phyloP scores from a whole-genome alignment of 2,797 vertebrate genomes.

The Danionella dracula region DNA sequence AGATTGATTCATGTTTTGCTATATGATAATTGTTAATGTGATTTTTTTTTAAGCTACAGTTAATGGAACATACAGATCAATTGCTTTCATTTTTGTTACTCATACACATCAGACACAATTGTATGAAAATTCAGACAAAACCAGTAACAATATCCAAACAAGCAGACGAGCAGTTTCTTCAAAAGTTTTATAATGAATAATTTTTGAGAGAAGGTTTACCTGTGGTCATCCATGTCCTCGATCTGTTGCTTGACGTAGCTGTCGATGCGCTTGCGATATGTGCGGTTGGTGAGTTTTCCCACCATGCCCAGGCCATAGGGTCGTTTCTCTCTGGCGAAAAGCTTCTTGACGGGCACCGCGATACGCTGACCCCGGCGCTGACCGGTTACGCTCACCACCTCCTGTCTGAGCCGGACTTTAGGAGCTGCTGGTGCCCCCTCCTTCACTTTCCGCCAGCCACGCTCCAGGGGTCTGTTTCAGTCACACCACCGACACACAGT shows the following conservation, averaged over 20 bases:
- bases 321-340: slow-evolving; percentile 74
- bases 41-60: no score
- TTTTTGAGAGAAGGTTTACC: slow-evolving; percentile 63
- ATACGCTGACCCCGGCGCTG: slow-evolving; percentile 87
- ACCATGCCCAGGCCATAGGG: slow-evolving; percentile 71
- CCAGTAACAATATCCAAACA: no score
- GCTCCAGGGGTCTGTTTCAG: slow-evolving; percentile 80
- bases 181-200: no score
- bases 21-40: no score
- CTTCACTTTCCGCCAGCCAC: slow-evolving; percentile 90
- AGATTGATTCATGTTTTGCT: no score
- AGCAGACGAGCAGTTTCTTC: no score
- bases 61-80: no score
- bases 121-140: no score
- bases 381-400: slow-evolving; percentile 80
- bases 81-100: no score
- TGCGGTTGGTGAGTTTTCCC: slow-evolving; percentile 90
- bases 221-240: slow-evolving; percentile 96
- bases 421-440: slow-evolving; percentile 74
- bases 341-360: slow-evolving; percentile 82
- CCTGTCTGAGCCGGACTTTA: slow-evolving; percentile 85
- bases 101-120: no score
- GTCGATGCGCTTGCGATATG: slow-evolving; percentile 92
- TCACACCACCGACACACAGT: not conserved
- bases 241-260: slow-evolving; percentile 93